Evolutionary conservation across 23 tunicate species (phyloP).

Genomic region (Halocynthia roretzi): DNA sequence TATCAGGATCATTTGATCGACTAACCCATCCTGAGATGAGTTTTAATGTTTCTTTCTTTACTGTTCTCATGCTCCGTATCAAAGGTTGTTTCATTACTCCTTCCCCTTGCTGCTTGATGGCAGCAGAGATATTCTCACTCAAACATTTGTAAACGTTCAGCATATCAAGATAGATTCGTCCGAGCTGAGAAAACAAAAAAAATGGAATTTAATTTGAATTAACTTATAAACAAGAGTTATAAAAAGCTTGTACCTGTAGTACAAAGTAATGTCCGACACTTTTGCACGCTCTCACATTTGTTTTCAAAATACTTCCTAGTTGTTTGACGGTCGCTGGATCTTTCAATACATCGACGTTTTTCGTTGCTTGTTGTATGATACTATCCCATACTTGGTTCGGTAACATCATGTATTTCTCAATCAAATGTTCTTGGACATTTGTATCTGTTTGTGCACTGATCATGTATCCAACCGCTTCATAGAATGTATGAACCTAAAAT

Average conservation of each 20-base stretch:
- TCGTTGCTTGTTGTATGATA: conserved; percentile 91
- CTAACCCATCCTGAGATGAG: conserved; percentile 95
- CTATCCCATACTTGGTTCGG: conserved; percentile 99
- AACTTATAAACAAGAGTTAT: not conserved
- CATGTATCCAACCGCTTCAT: conserved; percentile 99
- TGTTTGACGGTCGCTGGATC: conserved; percentile 94
- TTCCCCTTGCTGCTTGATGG: conserved; percentile 89
- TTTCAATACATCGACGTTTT: conserved; percentile 80
- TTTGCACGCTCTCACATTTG: conserved; percentile 94
- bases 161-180: conserved; percentile 98
- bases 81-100: conserved; percentile 91
- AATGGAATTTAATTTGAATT: not conserved
- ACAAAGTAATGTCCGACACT: conserved; percentile 93
- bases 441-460: conserved; percentile 88
- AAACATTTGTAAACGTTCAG: conserved; percentile 98
- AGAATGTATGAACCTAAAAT: conserved; percentile 91
- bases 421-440: conserved; percentile 91
- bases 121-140: conserved; percentile 95
- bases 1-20: conserved; percentile 79
- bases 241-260: too few species aligned
- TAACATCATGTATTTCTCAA: conserved; percentile 96
- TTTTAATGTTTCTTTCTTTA: conserved; percentile 95
- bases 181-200: conserved; percentile 47
- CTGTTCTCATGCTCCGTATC: conserved; percentile 93
- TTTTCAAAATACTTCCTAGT: conserved; percentile 86